Conservation (phyloP, 64 coral and sea anemone species). For the Cladopsammia gracilis region DNA sequence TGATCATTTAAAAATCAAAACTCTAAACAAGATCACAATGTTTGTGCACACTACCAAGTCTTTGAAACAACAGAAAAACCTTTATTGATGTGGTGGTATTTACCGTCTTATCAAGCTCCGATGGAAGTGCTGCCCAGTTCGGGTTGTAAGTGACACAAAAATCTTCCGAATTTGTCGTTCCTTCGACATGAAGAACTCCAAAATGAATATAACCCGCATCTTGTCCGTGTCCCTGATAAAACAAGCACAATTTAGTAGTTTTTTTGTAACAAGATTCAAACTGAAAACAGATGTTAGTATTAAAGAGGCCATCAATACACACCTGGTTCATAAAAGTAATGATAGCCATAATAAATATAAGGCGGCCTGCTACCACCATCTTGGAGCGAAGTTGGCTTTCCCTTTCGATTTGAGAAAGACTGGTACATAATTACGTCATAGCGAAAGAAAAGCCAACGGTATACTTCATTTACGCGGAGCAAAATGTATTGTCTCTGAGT, state of each 20-base stretch:
- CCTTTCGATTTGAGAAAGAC: background rate
- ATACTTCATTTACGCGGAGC: background rate
- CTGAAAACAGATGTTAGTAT: background rate
- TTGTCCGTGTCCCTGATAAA: conserved; percentile 35
- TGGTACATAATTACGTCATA: background rate
- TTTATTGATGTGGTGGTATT: background rate
- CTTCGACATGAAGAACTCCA: conserved; percentile 44
- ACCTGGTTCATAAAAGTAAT: conserved; percentile 10
- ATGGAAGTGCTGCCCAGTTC: background rate
- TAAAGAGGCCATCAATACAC: background rate
- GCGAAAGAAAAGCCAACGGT: too few relatives aligned
- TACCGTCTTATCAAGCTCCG: conserved; percentile 32
- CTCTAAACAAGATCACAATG: background rate
- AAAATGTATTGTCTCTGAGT: background rate
- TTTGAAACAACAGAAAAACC: background rate
- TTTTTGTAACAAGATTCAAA: background rate
- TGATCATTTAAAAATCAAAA: too few relatives aligned
- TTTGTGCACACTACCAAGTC: background rate
- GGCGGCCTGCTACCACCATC: background rate
- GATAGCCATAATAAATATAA: background rate
- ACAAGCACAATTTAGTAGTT: background rate
- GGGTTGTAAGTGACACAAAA: conserved; percentile 25
- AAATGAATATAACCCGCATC: background rate
- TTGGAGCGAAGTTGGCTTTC: background rate
- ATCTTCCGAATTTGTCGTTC: background rate